Evolutionary conservation across 2,797 vertebrate genomes (phyloP).

Genomic region (Taenioides sp.): DNA sequence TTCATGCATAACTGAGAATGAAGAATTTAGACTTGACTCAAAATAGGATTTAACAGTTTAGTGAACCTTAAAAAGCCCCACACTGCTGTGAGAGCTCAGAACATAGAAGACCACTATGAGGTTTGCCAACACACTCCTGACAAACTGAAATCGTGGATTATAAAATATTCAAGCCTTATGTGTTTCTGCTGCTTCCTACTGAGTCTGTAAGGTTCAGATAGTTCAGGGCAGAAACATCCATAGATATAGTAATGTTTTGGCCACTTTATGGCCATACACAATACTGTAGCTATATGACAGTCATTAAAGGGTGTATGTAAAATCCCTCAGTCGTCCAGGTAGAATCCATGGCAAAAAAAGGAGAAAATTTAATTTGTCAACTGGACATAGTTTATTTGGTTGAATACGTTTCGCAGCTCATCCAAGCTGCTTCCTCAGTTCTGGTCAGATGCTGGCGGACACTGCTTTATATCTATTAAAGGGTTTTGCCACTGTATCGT

Average conservation of each 20-base stretch:
- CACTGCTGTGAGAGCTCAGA: slow-evolving; percentile 24
- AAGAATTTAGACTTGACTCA: slow-evolving; percentile 48
- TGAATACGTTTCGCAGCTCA: too few species aligned
- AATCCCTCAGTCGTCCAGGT: too few species aligned
- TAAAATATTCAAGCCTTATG: slow-evolving; percentile 68
- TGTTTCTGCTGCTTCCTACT: slow-evolving; percentile 45
- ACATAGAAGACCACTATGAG: slow-evolving; percentile 35
- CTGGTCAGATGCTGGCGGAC: too few species aligned
- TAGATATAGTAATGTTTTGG: slow-evolving; percentile 1
- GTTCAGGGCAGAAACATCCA: slow-evolving; percentile 17
- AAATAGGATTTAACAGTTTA: slow-evolving; percentile 54
- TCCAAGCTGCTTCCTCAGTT: too few species aligned
- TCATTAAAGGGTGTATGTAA: too few species aligned
- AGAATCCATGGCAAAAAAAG: too few species aligned
- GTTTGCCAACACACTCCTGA: slow-evolving; percentile 25
- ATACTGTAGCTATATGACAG: background rate
- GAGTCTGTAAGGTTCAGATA: slow-evolving; percentile 22
- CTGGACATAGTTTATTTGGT: too few species aligned
- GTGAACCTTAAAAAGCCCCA: slow-evolving; percentile 28
- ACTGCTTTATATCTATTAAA: too few species aligned
- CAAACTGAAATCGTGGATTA: slow-evolving; percentile 34
- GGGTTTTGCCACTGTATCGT: too few species aligned
- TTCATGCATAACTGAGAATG: slow-evolving; percentile 50
- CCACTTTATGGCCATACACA: background rate
- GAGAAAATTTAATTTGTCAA: too few species aligned